Conservation (phyloP, 2,797 vertebrate species). For the Rhabdomys pumilio region DNA sequence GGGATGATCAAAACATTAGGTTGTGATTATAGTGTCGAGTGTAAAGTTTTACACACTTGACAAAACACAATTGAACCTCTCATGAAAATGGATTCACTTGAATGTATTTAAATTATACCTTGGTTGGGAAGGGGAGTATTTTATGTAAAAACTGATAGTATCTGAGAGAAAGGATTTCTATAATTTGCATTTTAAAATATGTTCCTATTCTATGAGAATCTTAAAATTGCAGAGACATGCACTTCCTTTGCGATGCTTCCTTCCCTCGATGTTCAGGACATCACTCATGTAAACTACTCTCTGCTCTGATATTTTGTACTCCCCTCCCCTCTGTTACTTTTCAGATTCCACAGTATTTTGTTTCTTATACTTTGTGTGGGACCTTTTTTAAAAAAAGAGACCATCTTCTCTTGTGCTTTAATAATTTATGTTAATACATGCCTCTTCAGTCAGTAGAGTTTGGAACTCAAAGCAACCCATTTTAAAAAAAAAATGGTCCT, state of each 20-base stretch:
- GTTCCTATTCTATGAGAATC: constrained; percentile 10
- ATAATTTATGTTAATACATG: constrained; percentile 19
- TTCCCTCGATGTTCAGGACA: not conserved
- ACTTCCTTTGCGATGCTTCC: not conserved
- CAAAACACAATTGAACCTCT: not conserved
- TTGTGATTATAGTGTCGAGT: not conserved
- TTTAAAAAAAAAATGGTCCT: not conserved
- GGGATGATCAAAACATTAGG: not conserved
- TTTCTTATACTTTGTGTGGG: not conserved
- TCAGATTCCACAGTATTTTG: constrained; percentile 23
- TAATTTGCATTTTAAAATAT: constrained; percentile 50
- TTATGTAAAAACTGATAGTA: constrained; percentile 14
- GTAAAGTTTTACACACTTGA: not conserved
- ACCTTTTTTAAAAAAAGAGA: constrained; percentile 28
- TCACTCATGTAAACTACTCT: not conserved
- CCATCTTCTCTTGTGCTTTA: constrained; percentile 1
- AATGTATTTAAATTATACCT: constrained; percentile 10
- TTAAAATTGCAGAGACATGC: not conserved
- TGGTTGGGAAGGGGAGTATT: not conserved
- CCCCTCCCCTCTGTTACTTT: not conserved
- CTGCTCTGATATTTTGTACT: not conserved
- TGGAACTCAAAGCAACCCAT: constrained; percentile 36
- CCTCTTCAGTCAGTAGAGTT: constrained; percentile 23
- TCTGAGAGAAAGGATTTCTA: not conserved
- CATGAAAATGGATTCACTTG: constrained; percentile 16